These are phyloP conservation scores for Anas platyrhynchos DNA, from an alignment of 2,113 vertebrate genomes.

Conservation along the genomic window DNA sequence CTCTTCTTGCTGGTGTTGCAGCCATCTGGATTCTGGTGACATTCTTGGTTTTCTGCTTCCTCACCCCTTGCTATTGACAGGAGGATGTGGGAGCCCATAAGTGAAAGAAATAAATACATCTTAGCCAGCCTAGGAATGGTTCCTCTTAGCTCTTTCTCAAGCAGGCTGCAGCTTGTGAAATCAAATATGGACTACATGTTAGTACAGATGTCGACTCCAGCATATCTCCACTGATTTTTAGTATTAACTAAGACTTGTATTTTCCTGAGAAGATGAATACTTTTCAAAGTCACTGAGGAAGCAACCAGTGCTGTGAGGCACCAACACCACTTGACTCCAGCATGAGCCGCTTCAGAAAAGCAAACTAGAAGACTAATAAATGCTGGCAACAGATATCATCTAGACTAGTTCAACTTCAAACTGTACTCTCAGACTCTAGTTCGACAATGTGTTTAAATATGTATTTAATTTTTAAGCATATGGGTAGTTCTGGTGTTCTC, in stretches of 20 bases:
- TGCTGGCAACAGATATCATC: background rate
- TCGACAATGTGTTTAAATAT: background rate
- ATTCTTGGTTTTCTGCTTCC: background rate
- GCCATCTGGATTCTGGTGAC: background rate
- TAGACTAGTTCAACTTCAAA: conserved; percentile 22
- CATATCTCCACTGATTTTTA: background rate
- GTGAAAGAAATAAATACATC: background rate
- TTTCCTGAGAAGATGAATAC: background rate
- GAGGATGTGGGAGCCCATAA: background rate
- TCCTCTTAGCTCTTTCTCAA: background rate
- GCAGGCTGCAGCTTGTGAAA: conserved; percentile 14
- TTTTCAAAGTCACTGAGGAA: background rate
- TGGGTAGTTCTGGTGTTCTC: background rate
- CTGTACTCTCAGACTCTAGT: background rate
- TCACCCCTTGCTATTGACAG: background rate
- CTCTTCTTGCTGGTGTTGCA: background rate
- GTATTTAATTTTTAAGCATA: background rate
- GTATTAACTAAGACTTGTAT: background rate
- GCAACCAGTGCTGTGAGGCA: background rate
- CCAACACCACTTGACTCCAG: background rate
- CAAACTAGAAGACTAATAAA: background rate
- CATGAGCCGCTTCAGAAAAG: background rate
- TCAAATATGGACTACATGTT: background rate
- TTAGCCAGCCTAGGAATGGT: background rate
- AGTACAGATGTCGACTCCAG: background rate